Evolutionary conservation across 2,113 vertebrate species (phyloP).

Genomic region (Elachura formosa): DNA sequence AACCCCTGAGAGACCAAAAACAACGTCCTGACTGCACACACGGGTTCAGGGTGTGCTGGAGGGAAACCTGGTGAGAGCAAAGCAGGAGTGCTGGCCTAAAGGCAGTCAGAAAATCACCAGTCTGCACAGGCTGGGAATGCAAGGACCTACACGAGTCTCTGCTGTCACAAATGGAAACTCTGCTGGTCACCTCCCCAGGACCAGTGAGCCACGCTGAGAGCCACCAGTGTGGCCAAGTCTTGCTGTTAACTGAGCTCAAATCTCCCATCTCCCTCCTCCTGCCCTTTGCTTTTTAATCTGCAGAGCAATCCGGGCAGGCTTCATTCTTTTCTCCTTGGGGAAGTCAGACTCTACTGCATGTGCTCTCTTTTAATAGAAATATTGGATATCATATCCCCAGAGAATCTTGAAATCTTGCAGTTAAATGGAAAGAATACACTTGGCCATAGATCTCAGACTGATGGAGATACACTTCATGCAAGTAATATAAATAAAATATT

Average conservation of each 20-base stretch:
- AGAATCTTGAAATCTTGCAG: conserved; percentile 9
- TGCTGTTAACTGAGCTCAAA: neutral
- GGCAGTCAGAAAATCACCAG: neutral
- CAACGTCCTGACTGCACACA: neutral
- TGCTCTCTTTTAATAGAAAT: conserved; percentile 25
- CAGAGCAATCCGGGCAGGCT: neutral
- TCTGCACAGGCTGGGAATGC: neutral
- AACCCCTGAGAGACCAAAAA: neutral
- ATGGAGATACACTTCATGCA: conserved; percentile 1
- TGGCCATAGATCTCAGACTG: conserved; percentile 4
- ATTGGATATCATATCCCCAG: neutral
- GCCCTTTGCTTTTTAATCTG: neutral
- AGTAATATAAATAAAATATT: conserved; percentile 53
- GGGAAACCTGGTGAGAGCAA: neutral
- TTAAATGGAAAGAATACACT: conserved; percentile 37
- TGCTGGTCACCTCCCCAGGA: neutral
- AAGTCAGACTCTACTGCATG: neutral
- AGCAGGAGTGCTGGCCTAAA: neutral
- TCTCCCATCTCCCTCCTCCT: neutral
- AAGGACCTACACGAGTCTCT: neutral
- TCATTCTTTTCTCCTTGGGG: neutral
- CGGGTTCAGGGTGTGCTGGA: neutral
- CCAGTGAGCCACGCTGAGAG: neutral
- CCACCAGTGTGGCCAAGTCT: rapidly evolving
- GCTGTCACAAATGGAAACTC: neutral